Percentiles rank a stretch among this genome's conserved stretches.
phyloP scores from a whole-genome alignment of 1,140 invertebrate species.

The Condylostylus longicornis region DNA sequence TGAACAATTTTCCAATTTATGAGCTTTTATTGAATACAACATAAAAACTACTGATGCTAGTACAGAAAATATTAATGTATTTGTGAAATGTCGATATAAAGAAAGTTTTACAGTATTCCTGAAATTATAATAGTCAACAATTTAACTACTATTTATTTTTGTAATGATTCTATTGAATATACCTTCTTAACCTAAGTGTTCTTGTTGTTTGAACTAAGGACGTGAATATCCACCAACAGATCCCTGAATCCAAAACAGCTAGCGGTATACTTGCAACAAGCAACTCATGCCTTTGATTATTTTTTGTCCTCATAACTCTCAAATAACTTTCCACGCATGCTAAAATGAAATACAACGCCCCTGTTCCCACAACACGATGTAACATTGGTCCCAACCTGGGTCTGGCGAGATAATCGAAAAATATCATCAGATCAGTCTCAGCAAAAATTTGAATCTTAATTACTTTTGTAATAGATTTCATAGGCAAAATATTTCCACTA shows the following conservation, averaged over 20 bases:
- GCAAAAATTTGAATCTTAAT: no score
- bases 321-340: slow-evolving; percentile 71
- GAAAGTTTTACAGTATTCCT: slow-evolving; percentile 78
- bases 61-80: slow-evolving; percentile 79
- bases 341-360: slow-evolving; percentile 64
- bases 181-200: slow-evolving; percentile 65
- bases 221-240: slow-evolving; percentile 76
- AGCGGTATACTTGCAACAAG: slow-evolving; percentile 59
- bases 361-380: slow-evolving; percentile 70
- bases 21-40: slow-evolving; percentile 76
- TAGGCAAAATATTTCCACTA: slow-evolving; percentile 2
- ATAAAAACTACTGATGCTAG: slow-evolving; percentile 79
- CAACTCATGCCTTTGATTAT: slow-evolving; percentile 46
- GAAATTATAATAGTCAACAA: slow-evolving; percentile 22
- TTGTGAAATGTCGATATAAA: slow-evolving; percentile 84
- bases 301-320: slow-evolving; percentile 51
- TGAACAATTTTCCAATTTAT: slow-evolving; percentile 51
- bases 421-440: not conserved
- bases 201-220: slow-evolving; percentile 79
- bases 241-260: slow-evolving; percentile 52
- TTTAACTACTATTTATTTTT: slow-evolving; percentile 1
- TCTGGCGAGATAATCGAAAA: slow-evolving; percentile 32
- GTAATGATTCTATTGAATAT: not conserved
- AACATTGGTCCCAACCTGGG: slow-evolving; percentile 73
- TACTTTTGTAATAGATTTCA: no score